These are phyloP conservation scores for Myotis findleyi DNA, from an alignment of 2,797 vertebrate genomes.

Conservation along the genomic window DNA sequence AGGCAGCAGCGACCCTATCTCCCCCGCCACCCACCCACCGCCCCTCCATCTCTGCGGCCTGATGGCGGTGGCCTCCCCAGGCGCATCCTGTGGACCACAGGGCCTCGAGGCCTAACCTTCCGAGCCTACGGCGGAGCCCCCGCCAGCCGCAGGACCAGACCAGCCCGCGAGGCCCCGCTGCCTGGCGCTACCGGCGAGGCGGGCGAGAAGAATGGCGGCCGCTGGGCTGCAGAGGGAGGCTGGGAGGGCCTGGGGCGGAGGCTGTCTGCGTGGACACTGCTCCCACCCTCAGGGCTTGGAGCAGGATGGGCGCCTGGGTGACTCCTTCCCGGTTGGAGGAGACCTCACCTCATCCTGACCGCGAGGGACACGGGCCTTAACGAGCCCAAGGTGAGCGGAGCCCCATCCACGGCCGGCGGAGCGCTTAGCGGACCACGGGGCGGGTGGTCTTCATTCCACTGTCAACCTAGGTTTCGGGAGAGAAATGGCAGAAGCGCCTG, in stretches of 20 bases:
- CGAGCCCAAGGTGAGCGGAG: conserved; percentile 1
- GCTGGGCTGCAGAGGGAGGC: fast-evolving
- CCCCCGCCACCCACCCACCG: neutral
- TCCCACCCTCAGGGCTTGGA: neutral
- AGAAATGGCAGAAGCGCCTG: neutral
- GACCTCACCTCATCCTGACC: neutral
- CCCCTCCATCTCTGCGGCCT: neutral
- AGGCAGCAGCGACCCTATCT: neutral
- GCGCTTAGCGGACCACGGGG: neutral
- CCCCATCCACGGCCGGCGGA: neutral
- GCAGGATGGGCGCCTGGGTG: neutral
- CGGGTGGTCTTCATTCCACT: neutral
- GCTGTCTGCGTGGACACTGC: neutral
- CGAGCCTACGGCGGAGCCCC: fast-evolving
- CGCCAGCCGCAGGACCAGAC: too few relatives aligned
- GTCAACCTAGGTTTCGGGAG: neutral
- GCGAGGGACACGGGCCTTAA: neutral
- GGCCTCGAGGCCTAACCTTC: neutral
- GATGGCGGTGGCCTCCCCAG: neutral
- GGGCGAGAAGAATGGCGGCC: neutral
- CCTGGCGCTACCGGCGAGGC: neutral
- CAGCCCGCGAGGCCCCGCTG: too few relatives aligned
- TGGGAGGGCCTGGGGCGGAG: neutral
- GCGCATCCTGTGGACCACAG: fast-evolving
- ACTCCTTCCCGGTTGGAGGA: neutral